Evolutionary conservation across 2,888 invertebrate genomes (phyloP), one percentile per base, ranked within the genome.

Genomic region (Scaptomyza caliginosa): DNA sequence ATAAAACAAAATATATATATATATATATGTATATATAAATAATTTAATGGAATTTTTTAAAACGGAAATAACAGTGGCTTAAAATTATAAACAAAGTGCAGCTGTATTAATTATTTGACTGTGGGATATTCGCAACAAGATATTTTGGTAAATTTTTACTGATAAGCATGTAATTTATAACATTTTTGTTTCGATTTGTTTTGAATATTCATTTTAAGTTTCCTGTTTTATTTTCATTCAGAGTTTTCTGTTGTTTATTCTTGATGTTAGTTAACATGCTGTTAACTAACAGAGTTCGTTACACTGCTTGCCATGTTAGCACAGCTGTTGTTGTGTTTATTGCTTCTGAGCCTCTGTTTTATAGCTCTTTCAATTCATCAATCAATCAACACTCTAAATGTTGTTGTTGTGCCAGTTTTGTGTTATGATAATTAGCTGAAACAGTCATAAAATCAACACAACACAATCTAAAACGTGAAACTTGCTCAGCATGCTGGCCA

Each of bases 401-500:
- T 50, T 52, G 23, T 46, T 40, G 34, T 4, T 72, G 77, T 60
- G 43, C 68, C 52, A 52, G 56, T 77, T 85, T 69, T 63, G 48
- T 58, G 57, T 74, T 85, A 87, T 86, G 85, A 59, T 80, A 80
- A 80, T 87, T 82, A 65, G 85, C 51, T 55, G 55, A 49, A 34
- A 45, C 49, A 45, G 56, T 73, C 67, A 60, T 60, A 73, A 72
- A 73, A 77, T 19, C 51, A 65, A 66, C 43, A 50, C 58, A 30
- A 28, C 28, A 67, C 28, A 42, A 21, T 36, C n/a, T n/a, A 55
- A 85, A 74, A 76, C 86, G 84, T 86, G 86, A 88, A 78, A 79
- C 69, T 34, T 66, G 54, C n/a, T 36, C 68, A 42, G 40, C 62
- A 54, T 50, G 62, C 39, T 48, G 40, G 17, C 45, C 19, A n/a